Conservation (phyloP, 1,140 invertebrate genomes). For the Vanessa tameamea region DNA sequence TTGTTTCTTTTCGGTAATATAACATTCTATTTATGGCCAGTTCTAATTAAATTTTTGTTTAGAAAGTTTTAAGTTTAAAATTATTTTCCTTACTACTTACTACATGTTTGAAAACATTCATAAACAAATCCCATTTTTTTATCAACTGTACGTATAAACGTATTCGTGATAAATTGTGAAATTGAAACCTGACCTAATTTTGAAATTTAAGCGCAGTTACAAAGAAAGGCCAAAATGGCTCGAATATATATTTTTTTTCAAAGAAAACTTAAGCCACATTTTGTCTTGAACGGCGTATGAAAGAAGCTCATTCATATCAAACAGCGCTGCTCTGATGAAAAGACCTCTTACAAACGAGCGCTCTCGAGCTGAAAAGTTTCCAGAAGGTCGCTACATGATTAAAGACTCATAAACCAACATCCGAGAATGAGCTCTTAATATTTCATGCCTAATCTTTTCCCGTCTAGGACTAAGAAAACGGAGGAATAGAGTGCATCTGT, state of each 20-base stretch:
- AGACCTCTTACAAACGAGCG: slow-evolving; percentile 7
- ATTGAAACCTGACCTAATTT: not conserved
- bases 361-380: slow-evolving; percentile 10
- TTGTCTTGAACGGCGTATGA: slow-evolving; percentile 9
- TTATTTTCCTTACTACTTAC: too few relatives aligned
- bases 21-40: too few relatives aligned
- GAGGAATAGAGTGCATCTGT: too few relatives aligned
- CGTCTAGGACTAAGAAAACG: too few relatives aligned
- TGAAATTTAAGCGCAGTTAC: not conserved
- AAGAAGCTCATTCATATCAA: slow-evolving; percentile 28
- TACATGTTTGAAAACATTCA: too few relatives aligned
- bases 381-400: slow-evolving; percentile 5
- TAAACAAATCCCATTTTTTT: too few relatives aligned
- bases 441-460: not conserved
- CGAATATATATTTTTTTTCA: not conserved
- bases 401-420: not conserved
- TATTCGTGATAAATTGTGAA: not conserved
- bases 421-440: slow-evolving; percentile 3
- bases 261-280: slow-evolving; percentile 7
- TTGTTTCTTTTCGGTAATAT: too few relatives aligned
- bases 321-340: slow-evolving; percentile 12
- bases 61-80: too few relatives aligned
- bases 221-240: not conserved
- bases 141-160: too few relatives aligned
- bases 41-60: too few relatives aligned